Conservation (phyloP, 1,140 invertebrate genomes). For the Ylistrum balloti region DNA sequence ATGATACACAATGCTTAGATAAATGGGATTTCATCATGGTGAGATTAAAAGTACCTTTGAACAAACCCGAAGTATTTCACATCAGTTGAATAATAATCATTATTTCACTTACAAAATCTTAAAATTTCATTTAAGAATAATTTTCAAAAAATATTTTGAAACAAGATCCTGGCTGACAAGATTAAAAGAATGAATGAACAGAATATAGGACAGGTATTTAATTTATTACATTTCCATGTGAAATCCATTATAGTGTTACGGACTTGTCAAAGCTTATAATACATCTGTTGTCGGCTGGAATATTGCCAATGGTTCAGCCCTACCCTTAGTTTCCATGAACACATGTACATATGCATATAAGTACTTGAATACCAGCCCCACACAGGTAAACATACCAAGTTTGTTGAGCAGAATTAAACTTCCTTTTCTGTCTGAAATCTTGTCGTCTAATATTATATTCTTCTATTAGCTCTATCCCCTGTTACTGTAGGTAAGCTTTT, state of each 20-base stretch:
- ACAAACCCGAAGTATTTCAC: too few relatives aligned
- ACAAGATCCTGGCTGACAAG: background rate
- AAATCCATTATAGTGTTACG: background rate
- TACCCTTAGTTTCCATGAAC: constrained; percentile 19
- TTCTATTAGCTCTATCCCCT: too few relatives aligned
- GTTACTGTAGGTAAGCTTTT: too few relatives aligned
- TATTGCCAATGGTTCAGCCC: background rate
- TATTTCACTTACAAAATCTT: too few relatives aligned
- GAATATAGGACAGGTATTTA: background rate
- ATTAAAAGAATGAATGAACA: background rate
- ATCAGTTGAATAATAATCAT: too few relatives aligned
- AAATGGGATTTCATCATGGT: too few relatives aligned
- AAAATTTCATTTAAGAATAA: background rate
- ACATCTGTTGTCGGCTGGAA: background rate
- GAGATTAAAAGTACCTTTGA: too few relatives aligned
- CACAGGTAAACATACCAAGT: constrained; percentile 27
- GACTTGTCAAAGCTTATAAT: background rate
- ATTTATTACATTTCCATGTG: background rate
- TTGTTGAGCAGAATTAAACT: constrained; percentile 27
- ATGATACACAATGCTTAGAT: too few relatives aligned
- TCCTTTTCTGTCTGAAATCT: background rate
- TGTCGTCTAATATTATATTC: background rate
- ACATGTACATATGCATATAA: constrained; percentile 34
- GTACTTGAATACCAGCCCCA: constrained; percentile 26
- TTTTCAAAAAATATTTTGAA: background rate